Conservation (phyloP, 2,797 vertebrate genomes). For the Phoxinus dragarum region DNA sequence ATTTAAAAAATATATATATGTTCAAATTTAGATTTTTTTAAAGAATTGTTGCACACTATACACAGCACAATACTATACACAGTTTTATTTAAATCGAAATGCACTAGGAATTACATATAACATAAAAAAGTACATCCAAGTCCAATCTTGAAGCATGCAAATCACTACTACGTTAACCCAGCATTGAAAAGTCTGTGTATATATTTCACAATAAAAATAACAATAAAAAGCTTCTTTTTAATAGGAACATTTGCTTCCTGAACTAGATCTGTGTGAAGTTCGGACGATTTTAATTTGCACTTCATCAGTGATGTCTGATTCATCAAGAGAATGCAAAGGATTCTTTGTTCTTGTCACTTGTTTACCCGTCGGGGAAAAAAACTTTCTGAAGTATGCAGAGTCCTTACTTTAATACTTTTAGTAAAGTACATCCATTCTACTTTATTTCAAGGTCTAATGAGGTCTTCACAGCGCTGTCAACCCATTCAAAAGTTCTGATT, state of each 20-base stretch:
- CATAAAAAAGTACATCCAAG: not conserved
- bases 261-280: not conserved
- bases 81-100: not conserved
- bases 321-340: slow-evolving; percentile 21
- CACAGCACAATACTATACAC: not conserved
- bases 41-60: no score
- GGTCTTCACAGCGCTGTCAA: slow-evolving; percentile 17
- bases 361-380: not conserved
- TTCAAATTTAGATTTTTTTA: no score
- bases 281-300: slow-evolving; percentile 27
- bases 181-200: not conserved
- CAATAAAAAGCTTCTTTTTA: slow-evolving; percentile 1
- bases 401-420: slow-evolving; percentile 15
- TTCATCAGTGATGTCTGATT: slow-evolving; percentile 26
- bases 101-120: not conserved
- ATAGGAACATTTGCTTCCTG: slow-evolving; percentile 19
- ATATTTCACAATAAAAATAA: not conserved
- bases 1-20: no score
- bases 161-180: not conserved
- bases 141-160: not conserved
- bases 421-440: slow-evolving; percentile 34
- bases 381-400: slow-evolving; percentile 12
- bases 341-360: slow-evolving; percentile 35
- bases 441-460: slow-evolving; percentile 43
- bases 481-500: slow-evolving; percentile 31